phyloP scores from a whole-genome alignment of 1,140 invertebrate species.

The Campodea augens region DNA sequence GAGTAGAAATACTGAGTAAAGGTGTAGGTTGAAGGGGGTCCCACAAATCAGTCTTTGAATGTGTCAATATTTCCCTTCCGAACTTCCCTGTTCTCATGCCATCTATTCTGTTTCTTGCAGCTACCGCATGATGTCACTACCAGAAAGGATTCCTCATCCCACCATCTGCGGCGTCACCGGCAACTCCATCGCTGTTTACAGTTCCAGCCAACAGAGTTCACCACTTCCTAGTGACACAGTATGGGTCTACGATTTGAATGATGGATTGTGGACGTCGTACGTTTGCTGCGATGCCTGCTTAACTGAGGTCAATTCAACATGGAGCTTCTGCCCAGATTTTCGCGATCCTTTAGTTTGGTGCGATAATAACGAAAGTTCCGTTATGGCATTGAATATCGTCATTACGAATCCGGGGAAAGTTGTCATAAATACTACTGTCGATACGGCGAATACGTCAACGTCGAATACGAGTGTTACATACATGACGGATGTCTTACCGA shows the following conservation, averaged over 20 bases:
- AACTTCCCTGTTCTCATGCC: too few relatives aligned
- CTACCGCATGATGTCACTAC: not conserved
- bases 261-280: not conserved
- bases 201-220: not conserved
- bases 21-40: too few relatives aligned
- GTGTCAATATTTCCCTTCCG: too few relatives aligned
- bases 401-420: not conserved
- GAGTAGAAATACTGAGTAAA: too few relatives aligned
- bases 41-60: too few relatives aligned
- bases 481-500: not conserved
- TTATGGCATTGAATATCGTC: not conserved
- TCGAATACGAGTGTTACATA: not conserved
- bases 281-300: not conserved
- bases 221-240: not conserved
- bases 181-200: not conserved
- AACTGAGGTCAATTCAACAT: not conserved
- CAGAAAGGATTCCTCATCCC: not conserved
- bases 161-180: not conserved
- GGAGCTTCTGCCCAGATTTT: not conserved
- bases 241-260: not conserved
- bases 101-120: too few relatives aligned
- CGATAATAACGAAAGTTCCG: not conserved
- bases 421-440: not conserved
- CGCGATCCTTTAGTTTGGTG: not conserved
- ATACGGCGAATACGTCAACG: not conserved